Conservation (phyloP, 35 echinoderm and acorn worm species). For the Eucidaris tribuloides region DNA sequence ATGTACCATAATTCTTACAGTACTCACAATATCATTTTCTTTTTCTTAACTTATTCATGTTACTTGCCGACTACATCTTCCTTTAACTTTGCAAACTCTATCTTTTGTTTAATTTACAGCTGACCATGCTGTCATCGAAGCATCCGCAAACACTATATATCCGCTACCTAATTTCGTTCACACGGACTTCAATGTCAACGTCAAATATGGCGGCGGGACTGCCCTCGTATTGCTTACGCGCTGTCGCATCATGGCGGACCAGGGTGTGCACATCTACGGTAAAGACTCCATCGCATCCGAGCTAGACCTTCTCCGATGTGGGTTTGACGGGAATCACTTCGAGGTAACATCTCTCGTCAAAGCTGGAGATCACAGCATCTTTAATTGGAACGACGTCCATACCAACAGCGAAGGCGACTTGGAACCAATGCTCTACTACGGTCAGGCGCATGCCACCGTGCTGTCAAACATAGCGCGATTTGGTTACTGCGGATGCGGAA, state of each 20-base stretch:
- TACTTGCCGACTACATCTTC: no score
- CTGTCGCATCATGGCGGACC: no score
- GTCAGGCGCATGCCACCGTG: conserved; percentile 25
- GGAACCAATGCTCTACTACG: conserved; percentile 28
- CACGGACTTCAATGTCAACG: conserved; percentile 58
- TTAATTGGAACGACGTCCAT: conserved; percentile 29
- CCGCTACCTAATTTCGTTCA: conserved; percentile 37
- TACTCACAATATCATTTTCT: no score
- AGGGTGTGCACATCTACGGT: neutral
- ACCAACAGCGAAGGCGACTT: conserved; percentile 33
- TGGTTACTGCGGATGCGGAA: conserved; percentile 39
- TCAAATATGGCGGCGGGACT: conserved; percentile 52
- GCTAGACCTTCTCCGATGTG: conserved; percentile 49
- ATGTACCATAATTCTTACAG: no score
- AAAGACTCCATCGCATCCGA: neutral
- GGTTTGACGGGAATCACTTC: conserved; percentile 52
- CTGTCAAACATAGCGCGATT: conserved; percentile 53
- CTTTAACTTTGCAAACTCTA: no score
- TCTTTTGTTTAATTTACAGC: conserved; percentile 31
- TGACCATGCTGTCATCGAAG: conserved; percentile 51
- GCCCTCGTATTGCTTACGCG: conserved; percentile 33
- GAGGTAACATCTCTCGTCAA: conserved; percentile 24
- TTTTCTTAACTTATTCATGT: no score
- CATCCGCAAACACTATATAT: neutral
- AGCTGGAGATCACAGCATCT: conserved; percentile 45